These are phyloP conservation scores for Kradibia gibbosae DNA, from an alignment of 1,140 invertebrate genomes.

Conservation along the genomic window DNA sequence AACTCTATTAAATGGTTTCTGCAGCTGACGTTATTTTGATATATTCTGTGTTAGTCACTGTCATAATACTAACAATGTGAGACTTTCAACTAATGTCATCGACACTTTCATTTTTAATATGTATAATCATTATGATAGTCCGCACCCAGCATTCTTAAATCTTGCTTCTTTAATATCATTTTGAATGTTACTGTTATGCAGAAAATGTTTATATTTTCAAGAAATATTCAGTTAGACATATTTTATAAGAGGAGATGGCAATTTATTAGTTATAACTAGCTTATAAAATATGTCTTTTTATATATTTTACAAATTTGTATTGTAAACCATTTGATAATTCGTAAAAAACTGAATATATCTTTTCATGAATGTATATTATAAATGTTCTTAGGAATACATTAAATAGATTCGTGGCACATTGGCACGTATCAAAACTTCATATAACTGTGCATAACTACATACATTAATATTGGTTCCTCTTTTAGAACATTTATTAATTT, in stretches of 20 bases:
- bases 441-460: slow-evolving; percentile 4
- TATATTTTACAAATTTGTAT: background rate
- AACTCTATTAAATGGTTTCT: slow-evolving; percentile 28
- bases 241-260: too few species aligned
- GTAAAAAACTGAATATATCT: slow-evolving; percentile 2
- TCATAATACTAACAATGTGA: slow-evolving; percentile 37
- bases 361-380: slow-evolving; percentile 8
- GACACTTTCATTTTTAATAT: slow-evolving; percentile 21
- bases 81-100: slow-evolving; percentile 27
- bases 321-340: background rate
- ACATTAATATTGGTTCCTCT: slow-evolving; percentile 9
- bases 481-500: slow-evolving; percentile 6
- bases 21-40: slow-evolving; percentile 27
- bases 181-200: slow-evolving; percentile 14
- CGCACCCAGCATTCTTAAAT: slow-evolving; percentile 28
- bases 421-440: slow-evolving; percentile 11
- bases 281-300: background rate
- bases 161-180: slow-evolving; percentile 29
- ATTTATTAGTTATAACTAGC: too few species aligned
- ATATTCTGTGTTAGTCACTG: slow-evolving; percentile 16
- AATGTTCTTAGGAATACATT: slow-evolving; percentile 15
- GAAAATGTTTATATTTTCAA: slow-evolving; percentile 19
- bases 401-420: slow-evolving; percentile 13
- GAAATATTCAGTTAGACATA: slow-evolving; percentile 2
- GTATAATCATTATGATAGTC: slow-evolving; percentile 5